Percentiles rank a stretch among this genome's conserved stretches.
These are phyloP conservation scores for Pelagia noctiluca DNA, from an alignment of 30 jellyfish, hydroid and myxozoan genomes.

Conservation along the genomic window DNA sequence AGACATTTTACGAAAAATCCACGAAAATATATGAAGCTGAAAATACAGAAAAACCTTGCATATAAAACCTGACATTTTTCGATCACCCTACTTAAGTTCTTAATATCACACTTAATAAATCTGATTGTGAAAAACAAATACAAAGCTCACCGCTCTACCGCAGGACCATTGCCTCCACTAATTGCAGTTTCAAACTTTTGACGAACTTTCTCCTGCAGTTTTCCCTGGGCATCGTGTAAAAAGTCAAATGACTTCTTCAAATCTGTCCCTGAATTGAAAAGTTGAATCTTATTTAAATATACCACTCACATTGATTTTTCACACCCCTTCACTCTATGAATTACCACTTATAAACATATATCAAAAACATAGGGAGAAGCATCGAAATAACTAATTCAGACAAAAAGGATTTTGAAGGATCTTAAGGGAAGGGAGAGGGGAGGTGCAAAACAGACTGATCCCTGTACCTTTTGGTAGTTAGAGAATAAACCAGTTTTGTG, in stretches of 20 bases:
- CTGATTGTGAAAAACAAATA: neutral
- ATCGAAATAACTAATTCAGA: no score
- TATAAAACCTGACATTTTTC: no score
- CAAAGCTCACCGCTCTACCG: slow-evolving; percentile 90
- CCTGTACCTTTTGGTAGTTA: no score
- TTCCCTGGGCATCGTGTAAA: slow-evolving; percentile 93
- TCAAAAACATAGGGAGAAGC: no score
- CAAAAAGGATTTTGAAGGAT: no score
- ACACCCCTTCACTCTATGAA: no score
- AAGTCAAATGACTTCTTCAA: slow-evolving; percentile 87
- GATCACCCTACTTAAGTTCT: no score
- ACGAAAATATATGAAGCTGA: neutral
- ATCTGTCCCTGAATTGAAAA: slow-evolving; percentile 77
- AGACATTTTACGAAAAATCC: neutral
- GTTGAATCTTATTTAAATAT: neutral
- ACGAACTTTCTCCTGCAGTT: slow-evolving; percentile 75
- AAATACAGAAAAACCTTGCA: slow-evolving; percentile 4
- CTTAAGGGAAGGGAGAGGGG: no score
- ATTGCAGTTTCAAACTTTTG: slow-evolving; percentile 88
- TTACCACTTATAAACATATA: no score
- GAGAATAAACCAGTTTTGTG: no score
- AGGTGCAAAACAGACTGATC: no score
- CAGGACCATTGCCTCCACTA: slow-evolving; percentile 40
- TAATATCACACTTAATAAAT: neutral
- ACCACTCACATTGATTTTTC: neutral